These are phyloP conservation scores for Aelia acuminata DNA, from an alignment of 2,888 invertebrate species.

Conservation along the genomic window DNA sequence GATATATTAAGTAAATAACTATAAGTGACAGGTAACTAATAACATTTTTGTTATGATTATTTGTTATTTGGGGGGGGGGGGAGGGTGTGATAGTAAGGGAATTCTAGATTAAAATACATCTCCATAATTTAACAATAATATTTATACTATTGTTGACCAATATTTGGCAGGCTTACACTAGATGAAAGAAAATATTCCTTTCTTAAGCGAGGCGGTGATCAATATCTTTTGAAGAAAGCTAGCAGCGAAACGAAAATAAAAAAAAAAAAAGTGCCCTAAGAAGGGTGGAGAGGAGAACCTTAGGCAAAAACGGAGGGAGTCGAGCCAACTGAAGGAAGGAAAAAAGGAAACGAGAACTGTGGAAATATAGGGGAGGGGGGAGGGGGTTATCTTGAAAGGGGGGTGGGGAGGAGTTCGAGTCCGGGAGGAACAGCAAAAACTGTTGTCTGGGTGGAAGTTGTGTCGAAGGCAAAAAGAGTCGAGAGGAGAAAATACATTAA, in stretches of 20 bases:
- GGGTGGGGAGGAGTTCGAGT: not conserved
- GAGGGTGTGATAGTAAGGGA: no score
- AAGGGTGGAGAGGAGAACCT: constrained; percentile 27
- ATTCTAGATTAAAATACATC: no score
- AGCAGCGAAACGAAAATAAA: not conserved
- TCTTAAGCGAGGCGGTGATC: constrained; percentile 22
- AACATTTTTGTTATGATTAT: no score
- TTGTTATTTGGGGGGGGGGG: no score
- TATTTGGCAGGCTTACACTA: constrained; percentile 26
- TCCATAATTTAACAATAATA: not conserved
- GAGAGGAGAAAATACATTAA: constrained; percentile 2
- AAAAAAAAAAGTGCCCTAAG: constrained; percentile 25
- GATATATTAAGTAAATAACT: no score
- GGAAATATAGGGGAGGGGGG: constrained; percentile 52
- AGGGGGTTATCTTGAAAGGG: not conserved
- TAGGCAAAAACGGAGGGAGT: constrained; percentile 31
- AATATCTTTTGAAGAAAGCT: constrained; percentile 2
- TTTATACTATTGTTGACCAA: not conserved
- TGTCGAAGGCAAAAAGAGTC: not conserved
- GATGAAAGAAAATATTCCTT: constrained; percentile 54
- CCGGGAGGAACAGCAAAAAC: constrained; percentile 28
- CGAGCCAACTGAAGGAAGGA: constrained; percentile 51
- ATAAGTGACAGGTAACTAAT: no score
- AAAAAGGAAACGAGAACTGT: constrained; percentile 31
- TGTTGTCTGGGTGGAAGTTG: constrained; percentile 54